Base-by-base conservation (phyloP, 2,888 invertebrate species). In the Lasius platythorax region DNA sequence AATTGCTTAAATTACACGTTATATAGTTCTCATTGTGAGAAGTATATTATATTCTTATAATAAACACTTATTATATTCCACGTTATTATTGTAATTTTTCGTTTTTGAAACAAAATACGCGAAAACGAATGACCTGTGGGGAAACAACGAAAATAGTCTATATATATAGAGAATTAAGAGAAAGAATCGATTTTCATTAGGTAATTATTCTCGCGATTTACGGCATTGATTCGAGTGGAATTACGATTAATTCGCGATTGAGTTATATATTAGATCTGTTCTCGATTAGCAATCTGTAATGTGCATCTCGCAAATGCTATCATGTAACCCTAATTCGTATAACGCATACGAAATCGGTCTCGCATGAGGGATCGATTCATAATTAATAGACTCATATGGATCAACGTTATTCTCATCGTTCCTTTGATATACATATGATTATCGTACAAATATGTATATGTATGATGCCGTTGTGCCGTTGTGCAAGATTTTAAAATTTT, bases 281-380 rank as follows among this genome's bases (percentile, higher is more conserved):
- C 30, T 61, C 28, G 15, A 30, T 61, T 61, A 61, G 61, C 61
- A 61, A 61, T 61, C 61, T 61, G 30, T 28, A 58, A 61, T 61
- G 15, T 61, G 61, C 61, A 61, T 61, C 30, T 61, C 15, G 30
- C 30, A 30, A 61, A 30, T 28, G 30, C 12, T 61, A 61, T 23
- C 15, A 30, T 30, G 28, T 61, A 61, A 30, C 12, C 12, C 61
- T 61, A 30, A 28, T 61, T 30, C 15, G 28, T 61, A 61, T 61
- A 61, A 61, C 30, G 30, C 30, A 28, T 61, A 61, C 6, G 28
- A 61, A 61, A 61, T 61, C 15, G 61, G 61, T 30, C 15, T 61
- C 30, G 28, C 30, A 30, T 61, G 30, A 61, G 8, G n/a, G 53
- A 53, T 53, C 8, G 53, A 53, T 53, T 53, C n/a, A 53, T 53